Evolutionary conservation across 2,797 vertebrate species (phyloP).

Genomic region (Hypotaenidia okinawae): DNA sequence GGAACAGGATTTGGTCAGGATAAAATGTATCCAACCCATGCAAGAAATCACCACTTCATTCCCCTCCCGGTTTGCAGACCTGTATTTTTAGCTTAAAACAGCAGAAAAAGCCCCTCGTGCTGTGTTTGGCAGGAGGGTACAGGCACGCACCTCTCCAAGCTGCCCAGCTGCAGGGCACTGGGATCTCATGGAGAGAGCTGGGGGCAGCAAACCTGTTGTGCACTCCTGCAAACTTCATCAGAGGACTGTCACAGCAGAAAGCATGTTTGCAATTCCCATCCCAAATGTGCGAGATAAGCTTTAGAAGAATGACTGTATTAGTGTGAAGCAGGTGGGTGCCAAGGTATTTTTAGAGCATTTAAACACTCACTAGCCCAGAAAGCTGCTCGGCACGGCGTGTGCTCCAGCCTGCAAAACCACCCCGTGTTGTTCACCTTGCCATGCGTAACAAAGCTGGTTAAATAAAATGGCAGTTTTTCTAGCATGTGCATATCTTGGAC

Average conservation of each 20-base stretch:
- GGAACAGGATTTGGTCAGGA: neutral
- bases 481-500: neutral
- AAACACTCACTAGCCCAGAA: neutral
- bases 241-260: neutral
- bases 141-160: neutral
- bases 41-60: neutral
- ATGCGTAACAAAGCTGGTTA: neutral
- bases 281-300: neutral
- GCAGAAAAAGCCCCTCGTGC: neutral
- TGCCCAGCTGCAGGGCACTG: neutral
- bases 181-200: neutral
- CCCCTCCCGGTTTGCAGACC: neutral
- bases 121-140: too few relatives aligned
- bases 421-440: fast-evolving
- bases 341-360: neutral
- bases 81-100: neutral
- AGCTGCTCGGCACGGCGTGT: neutral
- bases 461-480: neutral
- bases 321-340: neutral
- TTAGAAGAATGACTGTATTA: neutral
- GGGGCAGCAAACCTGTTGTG: neutral
- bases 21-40: neutral
- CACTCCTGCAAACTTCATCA: neutral
- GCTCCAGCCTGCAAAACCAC: neutral
- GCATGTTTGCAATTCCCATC: neutral